These are phyloP conservation scores for Amphipoea oculea DNA, from an alignment of 2,888 invertebrate species.

Conservation along the genomic window DNA sequence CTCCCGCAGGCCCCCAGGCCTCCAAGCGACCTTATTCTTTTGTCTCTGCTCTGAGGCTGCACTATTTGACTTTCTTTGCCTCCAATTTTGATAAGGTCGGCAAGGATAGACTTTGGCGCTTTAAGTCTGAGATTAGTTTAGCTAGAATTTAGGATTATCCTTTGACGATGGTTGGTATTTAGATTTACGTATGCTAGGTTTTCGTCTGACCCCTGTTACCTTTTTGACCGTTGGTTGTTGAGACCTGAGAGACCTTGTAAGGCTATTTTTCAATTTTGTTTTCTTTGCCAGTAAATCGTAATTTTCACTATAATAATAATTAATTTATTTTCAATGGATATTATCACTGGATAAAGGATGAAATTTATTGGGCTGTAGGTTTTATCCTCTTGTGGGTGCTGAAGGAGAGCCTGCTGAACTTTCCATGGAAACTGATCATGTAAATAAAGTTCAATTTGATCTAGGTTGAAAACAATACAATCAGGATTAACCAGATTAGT, in stretches of 20 bases:
- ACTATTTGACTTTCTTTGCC: slow-evolving; percentile 59
- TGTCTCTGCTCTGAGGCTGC: slow-evolving; percentile 53
- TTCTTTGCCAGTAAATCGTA: neutral
- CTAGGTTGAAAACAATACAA: neutral
- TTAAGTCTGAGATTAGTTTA: slow-evolving; percentile 37
- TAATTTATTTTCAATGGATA: no score
- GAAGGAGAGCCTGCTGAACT: no score
- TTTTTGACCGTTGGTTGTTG: slow-evolving; percentile 28
- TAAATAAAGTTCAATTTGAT: neutral
- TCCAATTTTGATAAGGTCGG: slow-evolving; percentile 50
- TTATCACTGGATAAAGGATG: no score
- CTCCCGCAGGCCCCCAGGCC: slow-evolving; percentile 51
- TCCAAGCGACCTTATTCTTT: slow-evolving; percentile 59
- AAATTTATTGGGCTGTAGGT: neutral
- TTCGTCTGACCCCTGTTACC: slow-evolving; percentile 25
- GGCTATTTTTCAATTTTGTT: neutral
- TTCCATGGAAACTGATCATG: no score
- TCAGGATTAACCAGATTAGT: neutral
- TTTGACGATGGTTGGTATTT: slow-evolving; percentile 43
- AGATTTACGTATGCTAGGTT: slow-evolving; percentile 28
- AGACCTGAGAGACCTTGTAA: slow-evolving; percentile 3
- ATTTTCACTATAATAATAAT: neutral
- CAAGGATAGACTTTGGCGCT: slow-evolving; percentile 32
- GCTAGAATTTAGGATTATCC: slow-evolving; percentile 27
- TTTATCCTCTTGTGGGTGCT: neutral